Conservation (phyloP, 2,888 invertebrate species). For the Pherbina coryleti region DNA sequence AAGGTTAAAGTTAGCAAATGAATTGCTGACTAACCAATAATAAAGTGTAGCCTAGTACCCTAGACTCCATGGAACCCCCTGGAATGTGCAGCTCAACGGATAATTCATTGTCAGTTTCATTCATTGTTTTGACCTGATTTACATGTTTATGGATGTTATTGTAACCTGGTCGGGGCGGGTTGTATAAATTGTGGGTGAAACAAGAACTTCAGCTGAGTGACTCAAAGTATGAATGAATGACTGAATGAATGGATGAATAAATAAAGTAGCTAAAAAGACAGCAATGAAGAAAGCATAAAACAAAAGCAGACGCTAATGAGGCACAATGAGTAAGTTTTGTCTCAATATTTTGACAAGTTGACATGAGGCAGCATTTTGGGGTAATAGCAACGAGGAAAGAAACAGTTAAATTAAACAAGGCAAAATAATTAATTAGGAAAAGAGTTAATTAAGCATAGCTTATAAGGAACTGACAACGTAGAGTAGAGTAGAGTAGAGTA, state of each 20-base stretch:
- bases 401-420: neutral
- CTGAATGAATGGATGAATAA: neutral
- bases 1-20: conserved; percentile 55
- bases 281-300: conserved; percentile 47
- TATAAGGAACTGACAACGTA: neutral
- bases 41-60: conserved; percentile 52
- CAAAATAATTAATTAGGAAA: neutral
- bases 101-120: conserved; percentile 68
- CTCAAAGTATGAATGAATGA: neutral
- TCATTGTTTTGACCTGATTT: conserved; percentile 69
- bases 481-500: no score
- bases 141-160: conserved; percentile 56
- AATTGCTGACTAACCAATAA: conserved; percentile 65
- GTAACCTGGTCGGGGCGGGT: neutral
- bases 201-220: neutral
- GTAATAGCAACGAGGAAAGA: neutral
- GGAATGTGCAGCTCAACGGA: conserved; percentile 42
- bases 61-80: neutral
- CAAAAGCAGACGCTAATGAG: conserved; percentile 63
- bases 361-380: neutral
- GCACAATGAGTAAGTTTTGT: conserved; percentile 60
- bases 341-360: conserved; percentile 59
- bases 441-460: neutral
- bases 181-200: neutral
- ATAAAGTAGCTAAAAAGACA: conserved; percentile 4